Evolutionary conservation across 2,113 vertebrate species (phyloP).

Genomic region (Aptenodytes patagonicus): DNA sequence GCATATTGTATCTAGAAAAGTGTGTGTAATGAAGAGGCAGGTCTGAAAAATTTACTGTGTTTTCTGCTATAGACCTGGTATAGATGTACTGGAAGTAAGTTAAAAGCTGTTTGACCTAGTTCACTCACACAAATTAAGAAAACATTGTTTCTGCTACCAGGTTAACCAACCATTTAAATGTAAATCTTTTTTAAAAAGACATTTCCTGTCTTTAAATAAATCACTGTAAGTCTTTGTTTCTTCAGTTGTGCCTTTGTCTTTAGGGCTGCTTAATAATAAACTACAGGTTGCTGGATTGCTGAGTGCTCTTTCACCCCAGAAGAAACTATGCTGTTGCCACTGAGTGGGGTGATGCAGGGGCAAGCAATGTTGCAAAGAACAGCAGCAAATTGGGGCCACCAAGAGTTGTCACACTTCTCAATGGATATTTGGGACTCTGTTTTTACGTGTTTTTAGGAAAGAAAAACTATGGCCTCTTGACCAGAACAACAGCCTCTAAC

Average conservation of each 20-base stretch:
- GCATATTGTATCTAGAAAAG: not conserved
- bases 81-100: not conserved
- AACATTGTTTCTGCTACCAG: not conserved
- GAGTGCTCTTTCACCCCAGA: not conserved
- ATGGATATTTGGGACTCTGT: not conserved
- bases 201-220: not conserved
- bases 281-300: not conserved
- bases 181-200: not conserved
- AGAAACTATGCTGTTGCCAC: not conserved
- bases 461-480: not conserved
- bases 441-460: not conserved
- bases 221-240: not conserved
- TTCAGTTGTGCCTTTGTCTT: not conserved
- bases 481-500: not conserved
- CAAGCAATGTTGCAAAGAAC: not conserved
- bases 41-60: not conserved
- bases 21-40: not conserved
- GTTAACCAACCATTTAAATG: not conserved
- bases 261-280: conserved; percentile 7
- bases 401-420: not conserved
- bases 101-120: not conserved
- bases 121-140: not conserved
- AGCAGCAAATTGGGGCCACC: not conserved
- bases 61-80: not conserved
- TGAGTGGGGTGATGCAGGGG: not conserved